Evolutionary conservation across 2,888 invertebrate species (phyloP), one percentile per base, ranked within the genome.

Genomic region (Caenorhabditis sp.): DNA sequence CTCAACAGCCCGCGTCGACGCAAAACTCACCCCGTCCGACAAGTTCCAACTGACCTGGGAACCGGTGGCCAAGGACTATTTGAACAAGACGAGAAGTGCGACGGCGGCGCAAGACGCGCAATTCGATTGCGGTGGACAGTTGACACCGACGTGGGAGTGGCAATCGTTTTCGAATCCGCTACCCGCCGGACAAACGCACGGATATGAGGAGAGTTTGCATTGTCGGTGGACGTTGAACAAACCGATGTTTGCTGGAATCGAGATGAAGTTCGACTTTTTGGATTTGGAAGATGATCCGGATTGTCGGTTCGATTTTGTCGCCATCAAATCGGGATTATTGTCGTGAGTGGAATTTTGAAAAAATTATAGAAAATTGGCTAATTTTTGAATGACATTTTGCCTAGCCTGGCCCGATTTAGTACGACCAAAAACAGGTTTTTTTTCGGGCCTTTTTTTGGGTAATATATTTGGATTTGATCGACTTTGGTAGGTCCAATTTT

Each of bases 271-370:
- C 21, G 80, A 78, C 1, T 71, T 68, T 24, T 54, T 84, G 21
- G 82, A 85, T 58, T 36, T 85, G 61, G 93, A 94, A 87, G 72
- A 86, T 36, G 58, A 31, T 17, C 60, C 58, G 2, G 62, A 67
- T 6, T 81, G 81, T 53, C 64, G 57, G 2, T 79, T 65, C 53
- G 81, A 81, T 64, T 81, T 75, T 58, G 64, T 76, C 6, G 24
- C 70, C 1, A 14, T 55, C 6, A 55, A 55, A n/a, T 51, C 23
- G 3, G 43, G 51, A 51, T 51, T 19, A 8, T 63, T 69, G 58
- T 12, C 54, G 12, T 31, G 57, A 43, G 66, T 69, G n/a, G n/a
- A 1, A 51, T 58, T 26, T 69, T 74, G 23, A 60, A 69, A 19
- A 10, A 51, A 8, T 10, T 12, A 51, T 51, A 51, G 51, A n/a